A percentile compares a stretch with the other conserved stretches of the same genome.
Conservation (phyloP, 2,888 invertebrate genomes). For the Agrypnus murinus region DNA sequence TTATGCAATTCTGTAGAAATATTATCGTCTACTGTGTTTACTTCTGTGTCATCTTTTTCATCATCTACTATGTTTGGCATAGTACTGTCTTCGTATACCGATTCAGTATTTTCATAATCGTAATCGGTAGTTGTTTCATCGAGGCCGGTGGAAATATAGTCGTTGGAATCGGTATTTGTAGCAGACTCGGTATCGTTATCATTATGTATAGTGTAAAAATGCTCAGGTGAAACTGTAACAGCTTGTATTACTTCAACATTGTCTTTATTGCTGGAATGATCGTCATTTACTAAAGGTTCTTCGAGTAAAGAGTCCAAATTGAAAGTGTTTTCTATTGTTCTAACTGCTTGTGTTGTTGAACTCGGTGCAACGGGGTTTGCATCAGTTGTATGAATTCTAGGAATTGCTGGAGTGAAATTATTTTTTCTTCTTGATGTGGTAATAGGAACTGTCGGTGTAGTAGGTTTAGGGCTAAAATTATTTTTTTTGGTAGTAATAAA, state of each 20-base stretch:
- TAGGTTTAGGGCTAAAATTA: conserved; percentile 60
- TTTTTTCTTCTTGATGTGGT: conserved; percentile 62
- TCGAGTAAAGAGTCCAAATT: conserved; percentile 76
- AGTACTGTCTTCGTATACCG: conserved; percentile 22
- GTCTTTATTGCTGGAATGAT: conserved; percentile 51
- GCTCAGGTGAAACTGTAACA: conserved; percentile 37
- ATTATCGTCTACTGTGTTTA: conserved; percentile 29
- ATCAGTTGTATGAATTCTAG: conserved; percentile 3
- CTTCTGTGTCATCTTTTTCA: conserved; percentile 20
- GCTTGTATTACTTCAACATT: conserved; percentile 50
- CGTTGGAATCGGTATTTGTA: conserved; percentile 28
- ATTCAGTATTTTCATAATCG: conserved; percentile 44
- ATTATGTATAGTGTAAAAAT: conserved; percentile 11
- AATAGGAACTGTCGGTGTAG: conserved; percentile 58
- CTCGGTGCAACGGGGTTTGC: conserved; percentile 59
- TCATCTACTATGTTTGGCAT: conserved; percentile 13
- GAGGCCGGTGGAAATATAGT: conserved; percentile 18
- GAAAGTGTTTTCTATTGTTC: conserved; percentile 62
- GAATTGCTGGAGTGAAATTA: conserved; percentile 59
- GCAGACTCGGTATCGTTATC: neutral
- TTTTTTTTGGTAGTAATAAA: conserved; percentile 60
- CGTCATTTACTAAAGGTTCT: conserved; percentile 74
- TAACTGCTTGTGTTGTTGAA: conserved; percentile 29
- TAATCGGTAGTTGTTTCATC: conserved; percentile 39
- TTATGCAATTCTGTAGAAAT: conserved; percentile 10